Base-by-base conservation (phyloP, 2,888 invertebrate genomes). In the Parapristionchus giblindavisi region DNA sequence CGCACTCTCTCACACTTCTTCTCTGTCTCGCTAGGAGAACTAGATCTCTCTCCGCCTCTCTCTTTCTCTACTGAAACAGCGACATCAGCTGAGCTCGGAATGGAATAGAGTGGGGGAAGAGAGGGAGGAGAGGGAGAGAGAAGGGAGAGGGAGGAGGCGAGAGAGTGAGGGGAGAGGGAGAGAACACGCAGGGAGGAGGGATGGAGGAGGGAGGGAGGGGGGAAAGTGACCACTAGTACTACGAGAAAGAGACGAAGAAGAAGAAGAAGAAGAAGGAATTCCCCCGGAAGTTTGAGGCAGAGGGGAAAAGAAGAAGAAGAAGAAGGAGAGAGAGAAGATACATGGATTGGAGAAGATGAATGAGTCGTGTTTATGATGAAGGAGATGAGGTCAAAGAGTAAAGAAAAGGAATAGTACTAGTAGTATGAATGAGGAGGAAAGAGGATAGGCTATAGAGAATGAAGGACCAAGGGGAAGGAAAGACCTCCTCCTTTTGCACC, bases 101-200 rank as follows among this genome's bases (percentile, higher is more conserved):
- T 32, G 29, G 34, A 36, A 34, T n/a, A n/a, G n/a, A 58, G 58
- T 4, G 14, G 58, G 17, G 58, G 27, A 29, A 21, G 58, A 36
- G 61, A 61, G 36, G 17, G 34, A 17, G 61, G 36, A 61, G 61
- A 38, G 61, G 61, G 61, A 61, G 63, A 40, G 21, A 40, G 63
- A 21, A 8, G 65, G 48, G 29, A 43, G 48, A 32, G 32, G 8
- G 48, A 66, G 51, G 17, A 38, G 21, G 29, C 11, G 32, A 36
- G 48, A 66, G 34, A 21, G 24, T 6, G 36, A 36, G 6, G 48
- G 8, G 48, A n/a, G 3, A 51, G 24, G 54, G n/a, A 54, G n/a
- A n/a, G n/a, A n/a, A 24, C 6, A 54, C n/a, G 24, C 6, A 14
- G 24, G 6, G 54, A 14, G 54, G 24, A 24, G 24, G 54, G n/a